Conservation (phyloP, 92 coral and sea anemone genomes). For the Ricordea florida region DNA sequence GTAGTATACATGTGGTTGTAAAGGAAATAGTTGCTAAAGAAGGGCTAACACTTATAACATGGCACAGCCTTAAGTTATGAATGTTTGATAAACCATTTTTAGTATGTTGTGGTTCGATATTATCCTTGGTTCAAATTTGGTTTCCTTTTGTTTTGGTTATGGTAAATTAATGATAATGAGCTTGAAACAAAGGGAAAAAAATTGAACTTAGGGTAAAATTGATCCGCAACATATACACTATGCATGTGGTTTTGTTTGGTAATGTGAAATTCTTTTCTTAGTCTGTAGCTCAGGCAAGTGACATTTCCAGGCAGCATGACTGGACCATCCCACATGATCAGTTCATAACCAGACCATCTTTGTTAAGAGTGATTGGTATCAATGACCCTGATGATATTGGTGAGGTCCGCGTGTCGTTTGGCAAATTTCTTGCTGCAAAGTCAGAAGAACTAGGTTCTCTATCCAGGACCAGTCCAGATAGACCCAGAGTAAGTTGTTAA, state of each 20-base stretch:
- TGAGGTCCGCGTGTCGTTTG: constrained; percentile 92
- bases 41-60: no score
- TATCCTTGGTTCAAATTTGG: no score
- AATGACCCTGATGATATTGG: constrained; percentile 90
- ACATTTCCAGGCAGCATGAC: constrained; percentile 40
- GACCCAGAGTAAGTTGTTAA: constrained; percentile 90
- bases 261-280: not conserved
- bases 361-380: constrained; percentile 70
- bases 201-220: no score
- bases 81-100: no score
- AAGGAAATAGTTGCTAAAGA: no score
- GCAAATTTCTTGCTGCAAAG: constrained; percentile 77
- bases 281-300: constrained; percentile 4
- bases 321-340: constrained; percentile 85
- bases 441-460: constrained; percentile 89
- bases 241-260: not conserved
- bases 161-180: no score
- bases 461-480: constrained; percentile 55
- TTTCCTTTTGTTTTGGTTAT: no score
- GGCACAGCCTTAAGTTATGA: no score
- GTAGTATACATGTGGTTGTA: no score
- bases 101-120: no score
- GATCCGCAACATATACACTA: no score
- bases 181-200: no score
- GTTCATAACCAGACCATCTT: constrained; percentile 56